A percentile compares a stretch with the other conserved stretches of the same genome.
phyloP scores from a whole-genome alignment of 2,797 vertebrate species.

The Paratrypauchen microcephalus region DNA sequence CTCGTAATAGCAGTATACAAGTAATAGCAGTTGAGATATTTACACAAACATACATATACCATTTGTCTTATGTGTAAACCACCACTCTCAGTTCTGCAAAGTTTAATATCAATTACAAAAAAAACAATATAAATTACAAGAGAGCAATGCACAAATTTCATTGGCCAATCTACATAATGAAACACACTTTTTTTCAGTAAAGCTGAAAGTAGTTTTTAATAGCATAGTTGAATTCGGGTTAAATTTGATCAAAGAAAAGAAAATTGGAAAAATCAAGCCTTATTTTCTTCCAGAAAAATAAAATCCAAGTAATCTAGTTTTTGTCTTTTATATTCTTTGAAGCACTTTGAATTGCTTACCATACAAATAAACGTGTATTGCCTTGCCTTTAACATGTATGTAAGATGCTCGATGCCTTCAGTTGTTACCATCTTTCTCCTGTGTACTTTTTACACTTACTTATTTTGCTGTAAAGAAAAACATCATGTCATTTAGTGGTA shows the following conservation, averaged over 20 bases:
- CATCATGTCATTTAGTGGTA: not conserved
- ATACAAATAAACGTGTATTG: no score
- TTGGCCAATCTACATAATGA: constrained; percentile 7
- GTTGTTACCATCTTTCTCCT: not conserved
- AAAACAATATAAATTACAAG: not conserved
- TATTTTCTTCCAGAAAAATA: not conserved
- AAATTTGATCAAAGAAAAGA: not conserved
- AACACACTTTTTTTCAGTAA: not conserved
- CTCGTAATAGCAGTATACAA: no score
- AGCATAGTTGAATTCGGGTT: not conserved
- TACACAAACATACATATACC: no score
- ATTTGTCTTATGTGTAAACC: no score
- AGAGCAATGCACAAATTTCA: not conserved
- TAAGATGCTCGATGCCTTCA: not conserved
- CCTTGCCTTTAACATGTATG: not conserved
- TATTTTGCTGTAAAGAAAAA: not conserved
- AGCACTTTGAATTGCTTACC: no score
- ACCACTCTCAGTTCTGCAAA: not conserved
- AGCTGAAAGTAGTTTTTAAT: not conserved
- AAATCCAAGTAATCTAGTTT: no score
- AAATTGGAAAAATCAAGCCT: not conserved
- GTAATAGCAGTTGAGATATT: no score
- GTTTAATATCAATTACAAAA: not conserved
- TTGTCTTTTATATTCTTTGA: no score
- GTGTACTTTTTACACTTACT: not conserved